Conservation (phyloP, 2,888 invertebrate species). For the Drosophila meridionalis region DNA sequence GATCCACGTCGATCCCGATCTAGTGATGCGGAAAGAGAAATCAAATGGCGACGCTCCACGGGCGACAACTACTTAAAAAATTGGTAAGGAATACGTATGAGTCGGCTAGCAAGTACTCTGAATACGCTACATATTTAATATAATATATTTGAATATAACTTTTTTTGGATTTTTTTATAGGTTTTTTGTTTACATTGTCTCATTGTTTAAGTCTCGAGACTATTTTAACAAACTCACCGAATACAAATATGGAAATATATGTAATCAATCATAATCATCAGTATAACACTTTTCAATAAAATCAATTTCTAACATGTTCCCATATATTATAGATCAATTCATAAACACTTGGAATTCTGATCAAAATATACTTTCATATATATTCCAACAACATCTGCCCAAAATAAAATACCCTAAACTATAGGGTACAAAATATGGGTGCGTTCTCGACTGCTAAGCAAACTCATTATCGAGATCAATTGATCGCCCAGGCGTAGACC, state of each 20-base stretch:
- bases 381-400: background rate
- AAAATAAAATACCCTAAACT: background rate
- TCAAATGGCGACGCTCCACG: slow-evolving; percentile 45
- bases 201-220: background rate
- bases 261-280: background rate
- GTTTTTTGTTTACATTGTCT: no score
- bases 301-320: background rate
- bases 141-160: background rate
- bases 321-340: background rate
- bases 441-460: slow-evolving; percentile 66
- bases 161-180: no score
- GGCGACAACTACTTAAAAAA: slow-evolving; percentile 48
- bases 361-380: no score
- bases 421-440: slow-evolving; percentile 74
- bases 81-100: slow-evolving; percentile 26
- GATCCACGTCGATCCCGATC: slow-evolving; percentile 37
- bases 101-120: background rate
- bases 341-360: background rate
- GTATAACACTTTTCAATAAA: background rate
- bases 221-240: background rate
- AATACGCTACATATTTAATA: slow-evolving; percentile 17
- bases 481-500: slow-evolving; percentile 76
- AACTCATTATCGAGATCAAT: slow-evolving; percentile 84
- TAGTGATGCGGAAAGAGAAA: slow-evolving; percentile 60
- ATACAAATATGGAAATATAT: background rate